Base-by-base conservation (phyloP, 1,140 invertebrate species). In the Portunus trituberculatus region DNA sequence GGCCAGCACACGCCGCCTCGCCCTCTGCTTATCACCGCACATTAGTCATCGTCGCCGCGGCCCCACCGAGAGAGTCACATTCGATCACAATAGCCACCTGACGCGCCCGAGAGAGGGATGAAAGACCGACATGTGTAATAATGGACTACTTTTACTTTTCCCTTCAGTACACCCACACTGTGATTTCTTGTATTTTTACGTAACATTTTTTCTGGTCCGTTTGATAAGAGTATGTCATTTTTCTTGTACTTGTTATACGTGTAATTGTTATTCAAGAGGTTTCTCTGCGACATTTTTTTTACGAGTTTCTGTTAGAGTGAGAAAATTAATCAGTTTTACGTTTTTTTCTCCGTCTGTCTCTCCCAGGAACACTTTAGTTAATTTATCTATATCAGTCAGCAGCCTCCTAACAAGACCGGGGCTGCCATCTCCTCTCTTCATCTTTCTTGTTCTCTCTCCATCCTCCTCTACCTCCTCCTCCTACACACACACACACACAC, bases 1-100 rank as follows among this genome's bases (percentile, higher is more conserved):
- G 67, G 67, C 67, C 67, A 76, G 67, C 67, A 76, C 67, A 76
- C 67, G 67, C 25, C 67, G 67, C 67, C 67, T 25, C 67, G 67
- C 67, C 67, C 67, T 76, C 67, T 76, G 67, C 67, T 76, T 76
- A 76, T 76, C 67, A 20, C 67, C 67, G 67, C 67, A 76, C 67
- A 76, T 76, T 76, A 76, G 67, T 76, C 67, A 76, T 76, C 67
- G 67, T 76, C 67, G 67, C 67, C 67, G 16, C 67, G 25, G 67
- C 67, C 67, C 67, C 67, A 76, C 67, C 67, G 67, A 76, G 67
- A 76, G 67, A 76, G 67, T 76, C 67, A 76, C 67, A 76, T n/a
- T 76, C 67, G 67, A n/a, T 76, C 67, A 76, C 67, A 76, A 76
- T 76, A n/a, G 67, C 67, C 67, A 76, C 67, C 67, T 76, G 67